A percentile compares a stretch with the other conserved stretches of the same genome.
phyloP scores from a whole-genome alignment of 2,888 invertebrate genomes.

The Digitonthophagus gazella region DNA sequence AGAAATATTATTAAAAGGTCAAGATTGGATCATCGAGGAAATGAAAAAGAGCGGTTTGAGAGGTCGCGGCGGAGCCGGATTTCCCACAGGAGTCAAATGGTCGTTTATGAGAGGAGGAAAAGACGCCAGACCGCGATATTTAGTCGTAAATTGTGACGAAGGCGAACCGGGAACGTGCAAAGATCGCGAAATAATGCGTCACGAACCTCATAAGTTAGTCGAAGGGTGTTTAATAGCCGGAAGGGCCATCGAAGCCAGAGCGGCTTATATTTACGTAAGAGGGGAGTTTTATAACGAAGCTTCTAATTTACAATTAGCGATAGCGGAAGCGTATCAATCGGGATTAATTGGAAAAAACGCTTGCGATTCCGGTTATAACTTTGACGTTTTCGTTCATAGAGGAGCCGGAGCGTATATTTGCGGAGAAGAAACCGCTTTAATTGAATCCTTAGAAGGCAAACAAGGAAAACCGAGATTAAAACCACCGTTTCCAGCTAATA shows the following conservation, averaged over 20 bases:
- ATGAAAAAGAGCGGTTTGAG: slow-evolving; percentile 92
- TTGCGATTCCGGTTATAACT: slow-evolving; percentile 94
- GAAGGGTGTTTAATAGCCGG: slow-evolving; percentile 97
- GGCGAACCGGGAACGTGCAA: slow-evolving; percentile 99
- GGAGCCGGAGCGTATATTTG: slow-evolving; percentile 99
- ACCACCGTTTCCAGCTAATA: slow-evolving; percentile 98
- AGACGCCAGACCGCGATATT: slow-evolving; percentile 94
- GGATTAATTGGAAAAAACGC: slow-evolving; percentile 95
- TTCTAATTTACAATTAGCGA: slow-evolving; percentile 95
- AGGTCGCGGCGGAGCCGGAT: slow-evolving; percentile 98
- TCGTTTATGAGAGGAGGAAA: slow-evolving; percentile 99
- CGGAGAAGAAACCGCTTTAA: slow-evolving; percentile 98
- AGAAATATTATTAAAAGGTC: slow-evolving; percentile 90
- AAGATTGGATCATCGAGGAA: slow-evolving; percentile 98
- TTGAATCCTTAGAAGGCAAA: slow-evolving; percentile 97
- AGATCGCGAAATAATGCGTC: slow-evolving; percentile 97
- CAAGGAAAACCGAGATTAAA: slow-evolving; percentile 98
- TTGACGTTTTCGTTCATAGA: slow-evolving; percentile 95
- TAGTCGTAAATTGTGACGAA: slow-evolving; percentile 98
- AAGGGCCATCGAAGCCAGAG: slow-evolving; percentile 91
- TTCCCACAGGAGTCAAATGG: slow-evolving; percentile 99
- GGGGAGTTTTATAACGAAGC: slow-evolving; percentile 99
- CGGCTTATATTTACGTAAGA: slow-evolving; percentile 98
- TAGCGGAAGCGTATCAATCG: slow-evolving; percentile 95
- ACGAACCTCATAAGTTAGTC: slow-evolving; percentile 95